phyloP scores from a whole-genome alignment of 2,888 invertebrate genomes.

The Cotesia congregata region DNA sequence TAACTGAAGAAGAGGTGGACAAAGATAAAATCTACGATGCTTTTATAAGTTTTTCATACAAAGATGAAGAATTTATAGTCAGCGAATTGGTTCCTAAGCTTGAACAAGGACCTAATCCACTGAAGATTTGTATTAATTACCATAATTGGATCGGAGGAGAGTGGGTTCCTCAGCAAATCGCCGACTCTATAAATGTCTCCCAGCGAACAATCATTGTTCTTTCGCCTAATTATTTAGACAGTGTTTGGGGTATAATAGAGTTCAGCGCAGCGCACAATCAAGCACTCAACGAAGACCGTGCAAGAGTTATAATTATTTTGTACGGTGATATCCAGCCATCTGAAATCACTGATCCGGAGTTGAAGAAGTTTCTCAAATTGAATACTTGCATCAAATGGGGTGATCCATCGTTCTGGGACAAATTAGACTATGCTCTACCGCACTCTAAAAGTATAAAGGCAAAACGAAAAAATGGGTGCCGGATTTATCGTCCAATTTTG shows the following conservation, averaged over 20 bases:
- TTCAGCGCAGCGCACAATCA: conserved; percentile 81
- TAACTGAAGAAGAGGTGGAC: conserved; percentile 80
- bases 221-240: conserved; percentile 80
- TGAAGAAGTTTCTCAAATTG: conserved; percentile 79
- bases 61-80: conserved; percentile 80
- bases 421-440: conserved; percentile 81
- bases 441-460: conserved; percentile 71
- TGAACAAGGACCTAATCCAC: conserved; percentile 76
- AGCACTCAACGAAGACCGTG: conserved; percentile 78
- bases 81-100: conserved; percentile 77
- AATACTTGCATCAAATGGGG: conserved; percentile 88
- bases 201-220: conserved; percentile 80
- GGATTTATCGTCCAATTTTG: conserved; percentile 53
- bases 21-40: conserved; percentile 81
- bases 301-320: conserved; percentile 81
- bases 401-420: conserved; percentile 87
- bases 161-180: conserved; percentile 79
- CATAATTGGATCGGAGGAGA: conserved; percentile 84
- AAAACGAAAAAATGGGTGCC: conserved; percentile 48
- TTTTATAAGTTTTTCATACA: conserved; percentile 85
- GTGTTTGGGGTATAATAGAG: conserved; percentile 83
- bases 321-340: conserved; percentile 78
- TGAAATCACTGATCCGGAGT: conserved; percentile 77
- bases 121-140: conserved; percentile 80
- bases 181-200: conserved; percentile 79